Base-by-base conservation (phyloP, 2,888 invertebrate genomes). In the Polia nebulosa region DNA sequence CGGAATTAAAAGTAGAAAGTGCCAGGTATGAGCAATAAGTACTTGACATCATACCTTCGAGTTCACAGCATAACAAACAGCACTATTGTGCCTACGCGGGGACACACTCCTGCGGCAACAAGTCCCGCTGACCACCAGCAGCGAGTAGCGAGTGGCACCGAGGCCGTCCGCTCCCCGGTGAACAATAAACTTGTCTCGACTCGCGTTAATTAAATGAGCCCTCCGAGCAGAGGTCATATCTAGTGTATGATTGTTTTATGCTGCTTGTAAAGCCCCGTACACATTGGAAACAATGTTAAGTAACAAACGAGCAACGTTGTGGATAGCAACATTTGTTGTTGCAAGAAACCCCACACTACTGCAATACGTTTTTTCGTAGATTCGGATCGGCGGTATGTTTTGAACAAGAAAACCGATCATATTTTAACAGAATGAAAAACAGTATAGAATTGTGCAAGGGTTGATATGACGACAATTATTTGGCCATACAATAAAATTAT, bases 121-220 rank as follows among this genome's bases (percentile, higher is more conserved):
- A 76, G 70, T 76, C 39, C 25, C 59, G 13, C 20, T 20, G 29
- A 20, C n/a, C n/a, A 1, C 22, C 11, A 3, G 15, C 13, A 15
- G 41, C 20, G 49, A 49, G 27, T 9, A 17, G 27, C 15, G 47
- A 13, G 25, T 2, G 6, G 51, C 29, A 20, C 32, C 7, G 52
- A 52, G 20, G 32, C 20, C 29, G 27, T 1, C 25, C 27, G 49
- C 49, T 52, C 72, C 60, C 76, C 51, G n/a, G 20, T 34, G 55
- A 34, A 60, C 70, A 56, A 76, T 76, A 34, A 59, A 76, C 76
- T 76, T 49, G 51, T 56, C 60, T 69, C 60, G 72, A 36, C 13
- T 41, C 25, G 34, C 45, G 55, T 34, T 76, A 51, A 76, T 73
- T 69, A 76, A 73, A 76, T 56, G 44, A 55, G 49, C n/a, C 39